Evolutionary conservation across 2,113 vertebrate species (phyloP).

Genomic region (Cettia cetti): DNA sequence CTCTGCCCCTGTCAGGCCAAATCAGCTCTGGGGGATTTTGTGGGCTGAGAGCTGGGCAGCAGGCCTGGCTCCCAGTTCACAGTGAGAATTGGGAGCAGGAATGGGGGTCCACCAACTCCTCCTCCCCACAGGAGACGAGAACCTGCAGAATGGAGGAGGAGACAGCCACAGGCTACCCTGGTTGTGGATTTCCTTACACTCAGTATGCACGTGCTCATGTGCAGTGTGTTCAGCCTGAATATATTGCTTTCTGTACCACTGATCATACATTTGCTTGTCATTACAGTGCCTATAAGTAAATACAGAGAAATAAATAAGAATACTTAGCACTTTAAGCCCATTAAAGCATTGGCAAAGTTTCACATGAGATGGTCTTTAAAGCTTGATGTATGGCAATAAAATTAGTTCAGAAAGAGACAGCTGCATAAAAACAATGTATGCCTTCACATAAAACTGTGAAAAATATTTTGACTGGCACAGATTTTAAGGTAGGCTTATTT

Average conservation of each 20-base stretch:
- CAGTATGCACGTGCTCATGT: neutral
- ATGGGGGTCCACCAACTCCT: neutral
- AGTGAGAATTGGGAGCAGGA: neutral
- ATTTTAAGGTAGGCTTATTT: constrained; percentile 54
- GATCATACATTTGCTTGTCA: constrained; percentile 27
- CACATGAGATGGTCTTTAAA: constrained; percentile 62
- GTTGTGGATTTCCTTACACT: neutral
- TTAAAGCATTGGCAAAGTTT: constrained; percentile 65
- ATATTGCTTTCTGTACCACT: constrained; percentile 16
- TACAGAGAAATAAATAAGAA: constrained; percentile 63
- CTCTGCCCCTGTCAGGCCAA: neutral
- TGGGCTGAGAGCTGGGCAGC: neutral
- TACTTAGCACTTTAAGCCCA: constrained; percentile 57
- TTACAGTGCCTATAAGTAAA: constrained; percentile 45
- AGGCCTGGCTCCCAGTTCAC: neutral
- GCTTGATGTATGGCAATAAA: constrained; percentile 57
- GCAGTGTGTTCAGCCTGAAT: neutral
- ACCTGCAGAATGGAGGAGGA: neutral
- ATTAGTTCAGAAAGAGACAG: constrained; percentile 59
- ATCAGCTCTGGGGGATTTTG: neutral
- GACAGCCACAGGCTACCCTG: rapidly evolving
- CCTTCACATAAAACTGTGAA: constrained; percentile 30
- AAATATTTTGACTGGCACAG: constrained; percentile 45
- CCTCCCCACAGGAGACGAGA: neutral
- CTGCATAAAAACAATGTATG: constrained; percentile 54